Conservation (phyloP, 2,113 vertebrate genomes). For the Rhinichthys klamathensis region DNA sequence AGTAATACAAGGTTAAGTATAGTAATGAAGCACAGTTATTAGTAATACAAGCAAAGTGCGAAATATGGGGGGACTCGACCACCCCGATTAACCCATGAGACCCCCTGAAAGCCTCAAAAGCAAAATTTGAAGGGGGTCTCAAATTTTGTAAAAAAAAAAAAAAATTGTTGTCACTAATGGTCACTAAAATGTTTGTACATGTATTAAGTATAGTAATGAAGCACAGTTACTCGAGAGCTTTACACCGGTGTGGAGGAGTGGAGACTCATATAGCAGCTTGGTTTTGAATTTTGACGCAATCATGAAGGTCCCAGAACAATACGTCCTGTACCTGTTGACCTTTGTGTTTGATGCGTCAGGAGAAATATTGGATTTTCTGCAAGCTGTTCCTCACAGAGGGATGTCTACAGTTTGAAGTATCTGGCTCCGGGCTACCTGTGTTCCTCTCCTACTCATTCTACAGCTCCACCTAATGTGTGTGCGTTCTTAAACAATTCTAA, state of each 20-base stretch:
- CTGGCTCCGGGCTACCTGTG: not conserved
- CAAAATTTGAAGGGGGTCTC: no score
- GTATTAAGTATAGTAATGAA: not conserved
- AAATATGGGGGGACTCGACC: no score
- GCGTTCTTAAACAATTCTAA: not conserved
- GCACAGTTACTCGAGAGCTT: not conserved
- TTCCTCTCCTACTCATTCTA: not conserved
- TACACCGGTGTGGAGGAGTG: not conserved
- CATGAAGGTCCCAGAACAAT: not conserved
- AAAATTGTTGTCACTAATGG: no score
- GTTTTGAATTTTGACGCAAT: not conserved
- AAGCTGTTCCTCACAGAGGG: not conserved
- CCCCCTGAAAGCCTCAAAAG: no score
- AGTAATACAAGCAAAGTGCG: not conserved
- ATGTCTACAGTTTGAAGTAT: constrained; percentile 10
- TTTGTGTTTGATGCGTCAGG: not conserved
- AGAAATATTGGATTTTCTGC: constrained; percentile 13
- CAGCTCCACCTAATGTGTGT: not conserved
- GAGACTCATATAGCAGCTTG: not conserved
- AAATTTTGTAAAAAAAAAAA: no score
- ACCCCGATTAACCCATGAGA: no score
- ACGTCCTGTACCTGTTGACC: not conserved
- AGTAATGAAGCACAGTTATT: no score
- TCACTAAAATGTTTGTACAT: no score
- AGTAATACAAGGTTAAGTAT: not conserved